These are phyloP conservation scores for Pedionomus torquatus DNA, from an alignment of 2,113 vertebrate species.

Conservation along the genomic window DNA sequence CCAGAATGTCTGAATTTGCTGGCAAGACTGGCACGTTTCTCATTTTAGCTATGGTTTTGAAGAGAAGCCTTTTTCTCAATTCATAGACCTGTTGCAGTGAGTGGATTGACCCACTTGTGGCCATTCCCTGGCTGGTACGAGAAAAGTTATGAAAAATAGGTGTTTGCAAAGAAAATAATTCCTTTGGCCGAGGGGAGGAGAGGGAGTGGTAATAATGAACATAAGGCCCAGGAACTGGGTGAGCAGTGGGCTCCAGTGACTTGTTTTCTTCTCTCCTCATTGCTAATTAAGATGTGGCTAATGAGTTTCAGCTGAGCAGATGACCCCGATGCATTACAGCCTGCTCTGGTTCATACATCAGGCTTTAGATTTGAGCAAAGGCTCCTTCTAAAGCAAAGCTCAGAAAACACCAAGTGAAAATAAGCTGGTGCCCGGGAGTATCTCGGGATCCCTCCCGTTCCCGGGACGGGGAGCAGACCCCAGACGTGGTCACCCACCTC, in stretches of 20 bases:
- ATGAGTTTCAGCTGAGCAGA: background rate
- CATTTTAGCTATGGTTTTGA: background rate
- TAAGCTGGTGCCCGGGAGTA: background rate
- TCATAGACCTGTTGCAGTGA: background rate
- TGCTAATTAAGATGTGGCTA: background rate
- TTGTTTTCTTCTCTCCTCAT: background rate
- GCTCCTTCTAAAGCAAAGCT: background rate
- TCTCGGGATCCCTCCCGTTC: too few relatives aligned
- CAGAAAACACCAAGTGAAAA: background rate
- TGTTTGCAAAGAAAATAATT: background rate
- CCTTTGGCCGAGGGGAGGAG: background rate
- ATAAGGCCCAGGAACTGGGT: background rate
- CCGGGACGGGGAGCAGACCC: background rate
- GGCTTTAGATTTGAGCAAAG: background rate
- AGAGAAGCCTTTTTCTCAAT: background rate
- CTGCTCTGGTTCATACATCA: background rate
- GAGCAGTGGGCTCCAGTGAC: background rate
- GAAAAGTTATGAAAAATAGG: background rate
- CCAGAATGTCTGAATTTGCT: background rate
- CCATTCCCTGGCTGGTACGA: background rate
- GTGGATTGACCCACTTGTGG: background rate
- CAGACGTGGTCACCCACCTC: conserved; percentile 77
- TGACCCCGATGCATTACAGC: background rate
- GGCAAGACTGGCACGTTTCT: background rate
- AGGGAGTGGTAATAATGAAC: background rate